Percentiles rank a stretch among this genome's conserved stretches.
Conservation (phyloP, 2,113 vertebrate species). For the Willisornis vidua region DNA sequence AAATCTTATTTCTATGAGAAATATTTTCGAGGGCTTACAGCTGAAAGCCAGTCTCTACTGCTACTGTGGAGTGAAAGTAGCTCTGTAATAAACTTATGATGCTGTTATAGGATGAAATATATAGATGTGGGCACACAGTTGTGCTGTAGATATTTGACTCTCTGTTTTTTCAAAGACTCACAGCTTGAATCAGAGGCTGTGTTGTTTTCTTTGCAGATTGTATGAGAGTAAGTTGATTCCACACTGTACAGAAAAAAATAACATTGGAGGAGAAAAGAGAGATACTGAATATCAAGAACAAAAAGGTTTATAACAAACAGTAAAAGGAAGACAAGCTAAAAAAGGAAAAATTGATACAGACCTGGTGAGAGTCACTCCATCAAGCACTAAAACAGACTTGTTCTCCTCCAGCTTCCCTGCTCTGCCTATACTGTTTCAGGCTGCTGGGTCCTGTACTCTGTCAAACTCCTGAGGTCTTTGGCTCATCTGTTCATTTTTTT, state of each 20-base stretch:
- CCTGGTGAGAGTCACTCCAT: conserved; percentile 11
- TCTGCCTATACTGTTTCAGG: conserved; percentile 1
- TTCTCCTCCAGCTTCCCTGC: background rate
- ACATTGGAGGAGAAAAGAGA: background rate
- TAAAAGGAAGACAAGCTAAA: background rate
- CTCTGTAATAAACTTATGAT: background rate
- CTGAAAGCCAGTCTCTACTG: background rate
- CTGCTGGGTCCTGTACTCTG: conserved; percentile 1
- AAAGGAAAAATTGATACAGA: background rate
- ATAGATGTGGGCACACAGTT: background rate
- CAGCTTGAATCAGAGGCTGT: background rate
- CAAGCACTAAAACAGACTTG: background rate
- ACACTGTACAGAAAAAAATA: background rate
- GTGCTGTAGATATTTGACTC: background rate
- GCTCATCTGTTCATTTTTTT: background rate
- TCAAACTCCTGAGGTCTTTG: background rate
- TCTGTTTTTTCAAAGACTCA: background rate
- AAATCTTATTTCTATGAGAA: background rate
- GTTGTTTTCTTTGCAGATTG: background rate
- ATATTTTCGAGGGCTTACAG: background rate
- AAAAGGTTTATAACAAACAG: background rate
- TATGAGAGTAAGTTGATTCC: background rate
- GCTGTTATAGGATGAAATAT: background rate
- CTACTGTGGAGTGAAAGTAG: background rate
- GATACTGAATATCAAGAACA: background rate